Evolutionary conservation across 2,113 vertebrate species (phyloP), one percentile per base, ranked within the genome.

Genomic region (Dasypus novemcinctus): DNA sequence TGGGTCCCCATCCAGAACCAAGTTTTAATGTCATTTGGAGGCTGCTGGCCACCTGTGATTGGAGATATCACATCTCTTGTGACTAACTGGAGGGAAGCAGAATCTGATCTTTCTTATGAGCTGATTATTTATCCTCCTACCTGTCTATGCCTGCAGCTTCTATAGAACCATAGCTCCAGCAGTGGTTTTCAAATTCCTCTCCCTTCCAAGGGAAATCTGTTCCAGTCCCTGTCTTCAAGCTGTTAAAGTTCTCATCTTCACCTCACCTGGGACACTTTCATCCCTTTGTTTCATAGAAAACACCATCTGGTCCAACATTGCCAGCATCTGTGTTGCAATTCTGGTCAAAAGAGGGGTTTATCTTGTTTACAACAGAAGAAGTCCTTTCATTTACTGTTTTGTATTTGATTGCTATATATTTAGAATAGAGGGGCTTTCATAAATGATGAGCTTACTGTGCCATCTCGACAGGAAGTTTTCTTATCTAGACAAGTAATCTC

Each of bases 401-500:
- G 57, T 27, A 13, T 72, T 4, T 36, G 15, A 36, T 21, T 29
- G 15, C 10, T 14, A 2, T 41, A 38, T 75, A 2, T 90, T 74
- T 46, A 38, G 71, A 82, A 5, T 14, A 76, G 38, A 85, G 90
- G n/a, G n/a, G 5, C n/a, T 87, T 85, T 84, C 17, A 33, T n/a
- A 63, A 82, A 71, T 21, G 4, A 0, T 89, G 43, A 31, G 41
- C 12, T 96, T 59, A 76, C 61, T 81, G 79, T 93, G 8, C 38
- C 54, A 66, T 71, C 78, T 86, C 87, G 1, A 75, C 23, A 93
- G 21, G 46, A 64, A 83, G 17, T 27, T n/a, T 18, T 78, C 61
- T 95, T 93, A 87, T 49, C 59, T 91, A 79, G 72, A 93, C 87
- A 79, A 71, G 20, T 79, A n/a, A 78, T 64, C 93, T 80, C 54